Percentiles rank a stretch among this genome's conserved stretches.
Conservation (phyloP, 2,797 vertebrate species). For the Pangasius sanitwongsei region DNA sequence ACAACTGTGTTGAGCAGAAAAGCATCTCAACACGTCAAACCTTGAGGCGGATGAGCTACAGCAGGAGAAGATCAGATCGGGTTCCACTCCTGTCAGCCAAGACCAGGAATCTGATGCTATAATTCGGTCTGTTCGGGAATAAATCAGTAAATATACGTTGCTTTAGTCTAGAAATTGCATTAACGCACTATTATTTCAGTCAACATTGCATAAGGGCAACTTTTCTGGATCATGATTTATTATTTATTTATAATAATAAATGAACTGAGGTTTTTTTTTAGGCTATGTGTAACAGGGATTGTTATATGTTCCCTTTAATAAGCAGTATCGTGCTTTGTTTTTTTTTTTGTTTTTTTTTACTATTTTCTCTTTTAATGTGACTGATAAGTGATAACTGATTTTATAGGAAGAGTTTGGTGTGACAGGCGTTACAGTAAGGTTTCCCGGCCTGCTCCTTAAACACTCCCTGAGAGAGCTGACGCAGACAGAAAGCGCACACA, state of each 20-base stretch:
- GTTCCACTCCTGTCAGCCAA: background rate
- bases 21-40: background rate
- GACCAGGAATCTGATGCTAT: background rate
- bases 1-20: background rate
- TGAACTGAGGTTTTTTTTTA: background rate
- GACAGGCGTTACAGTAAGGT: constrained; percentile 83
- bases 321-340: background rate
- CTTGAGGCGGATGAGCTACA: background rate
- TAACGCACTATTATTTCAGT: too few relatives aligned
- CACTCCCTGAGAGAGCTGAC: constrained; percentile 85
- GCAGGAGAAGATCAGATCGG: background rate
- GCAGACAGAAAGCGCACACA: constrained; percentile 85
- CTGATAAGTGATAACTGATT: background rate
- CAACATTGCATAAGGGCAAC: background rate
- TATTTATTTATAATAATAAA: background rate
- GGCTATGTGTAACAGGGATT: background rate
- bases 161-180: background rate
- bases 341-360: background rate
- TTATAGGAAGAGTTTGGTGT: constrained; percentile 84
- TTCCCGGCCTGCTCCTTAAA: constrained; percentile 80
- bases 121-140: background rate
- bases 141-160: background rate
- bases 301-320: background rate
- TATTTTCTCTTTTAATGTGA: background rate
- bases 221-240: background rate